These are phyloP conservation scores for Drosophila ficusphila DNA, from an alignment of 1,140 invertebrate genomes.

Conservation along the genomic window DNA sequence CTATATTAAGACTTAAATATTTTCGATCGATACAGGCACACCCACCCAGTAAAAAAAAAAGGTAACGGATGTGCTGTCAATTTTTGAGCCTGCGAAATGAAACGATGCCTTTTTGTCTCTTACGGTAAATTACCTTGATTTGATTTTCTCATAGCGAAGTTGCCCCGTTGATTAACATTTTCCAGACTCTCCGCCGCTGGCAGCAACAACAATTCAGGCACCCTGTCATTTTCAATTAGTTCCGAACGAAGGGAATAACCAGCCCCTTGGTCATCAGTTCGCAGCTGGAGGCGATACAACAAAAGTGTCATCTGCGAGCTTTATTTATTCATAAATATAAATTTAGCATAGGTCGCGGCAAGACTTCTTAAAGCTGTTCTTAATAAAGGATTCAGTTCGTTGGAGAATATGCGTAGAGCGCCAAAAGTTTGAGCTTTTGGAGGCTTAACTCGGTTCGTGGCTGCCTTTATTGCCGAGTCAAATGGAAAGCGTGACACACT, in stretches of 20 bases:
- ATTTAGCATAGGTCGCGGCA: conserved; percentile 48
- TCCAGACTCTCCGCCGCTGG: conserved; percentile 10
- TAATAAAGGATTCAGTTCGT: conserved; percentile 62
- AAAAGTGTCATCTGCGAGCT: conserved; percentile 56
- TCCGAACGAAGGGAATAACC: conserved; percentile 21
- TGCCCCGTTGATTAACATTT: conserved; percentile 49
- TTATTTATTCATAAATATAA: conserved; percentile 79
- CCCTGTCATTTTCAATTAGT: conserved; percentile 75
- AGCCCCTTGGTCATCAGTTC: conserved; percentile 5
- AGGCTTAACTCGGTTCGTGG: background rate
- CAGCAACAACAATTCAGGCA: conserved; percentile 25
- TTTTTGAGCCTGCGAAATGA: conserved; percentile 50
- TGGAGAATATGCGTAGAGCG: background rate
- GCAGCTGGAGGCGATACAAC: conserved; percentile 34
- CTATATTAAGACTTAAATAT: no score
- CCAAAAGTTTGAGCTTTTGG: background rate
- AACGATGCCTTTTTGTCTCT: conserved; percentile 80
- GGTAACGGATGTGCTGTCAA: conserved; percentile 36
- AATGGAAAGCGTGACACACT: conserved; percentile 30
- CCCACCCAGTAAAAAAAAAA: background rate
- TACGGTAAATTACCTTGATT: conserved; percentile 82
- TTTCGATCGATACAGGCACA: background rate
- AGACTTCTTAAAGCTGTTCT: conserved; percentile 27
- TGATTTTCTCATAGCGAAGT: conserved; percentile 59
- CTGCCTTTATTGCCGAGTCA: conserved; percentile 17